phyloP scores from a whole-genome alignment of 2,888 invertebrate species.

The Polylopha cassiicola region DNA sequence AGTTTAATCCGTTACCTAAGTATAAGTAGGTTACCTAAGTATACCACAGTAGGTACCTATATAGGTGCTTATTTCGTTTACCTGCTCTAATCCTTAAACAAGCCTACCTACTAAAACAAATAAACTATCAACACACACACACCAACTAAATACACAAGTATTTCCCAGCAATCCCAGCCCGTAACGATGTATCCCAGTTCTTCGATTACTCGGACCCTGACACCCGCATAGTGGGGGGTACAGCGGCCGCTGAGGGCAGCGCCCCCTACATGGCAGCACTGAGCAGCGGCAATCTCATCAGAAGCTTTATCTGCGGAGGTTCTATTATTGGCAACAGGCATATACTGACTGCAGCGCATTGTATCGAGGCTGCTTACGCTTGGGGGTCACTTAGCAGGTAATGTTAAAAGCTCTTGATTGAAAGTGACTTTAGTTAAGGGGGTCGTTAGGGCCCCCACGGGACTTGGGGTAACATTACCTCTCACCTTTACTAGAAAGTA shows the following conservation, averaged over 20 bases:
- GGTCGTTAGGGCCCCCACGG: too few species aligned
- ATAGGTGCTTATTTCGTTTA: too few species aligned
- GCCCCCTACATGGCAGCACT: slow-evolving; percentile 53
- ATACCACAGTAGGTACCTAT: too few species aligned
- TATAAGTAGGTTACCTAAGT: too few species aligned
- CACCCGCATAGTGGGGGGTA: slow-evolving; percentile 52
- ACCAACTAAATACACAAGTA: neutral
- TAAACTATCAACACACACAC: neutral
- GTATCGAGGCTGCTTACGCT: slow-evolving; percentile 40
- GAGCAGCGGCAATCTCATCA: slow-evolving; percentile 35
- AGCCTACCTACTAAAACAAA: neutral
- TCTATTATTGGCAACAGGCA: slow-evolving; percentile 40
- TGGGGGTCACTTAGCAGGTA: slow-evolving; percentile 35
- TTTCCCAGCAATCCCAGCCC: slow-evolving; percentile 45
- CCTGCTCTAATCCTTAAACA: too few species aligned
- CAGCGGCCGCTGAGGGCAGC: slow-evolving; percentile 35
- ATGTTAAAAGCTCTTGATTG: neutral
- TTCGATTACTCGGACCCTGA: slow-evolving; percentile 28
- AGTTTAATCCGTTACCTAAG: too few species aligned
- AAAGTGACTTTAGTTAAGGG: too few species aligned
- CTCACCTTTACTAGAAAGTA: too few species aligned
- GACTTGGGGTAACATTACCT: too few species aligned
- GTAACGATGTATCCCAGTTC: slow-evolving; percentile 40
- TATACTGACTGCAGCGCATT: slow-evolving; percentile 59
- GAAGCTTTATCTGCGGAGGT: slow-evolving; percentile 48